Evolutionary conservation across 2,888 invertebrate genomes (phyloP), one percentile per base, ranked within the genome.

Genomic region (Drosophila setosimentum): DNA sequence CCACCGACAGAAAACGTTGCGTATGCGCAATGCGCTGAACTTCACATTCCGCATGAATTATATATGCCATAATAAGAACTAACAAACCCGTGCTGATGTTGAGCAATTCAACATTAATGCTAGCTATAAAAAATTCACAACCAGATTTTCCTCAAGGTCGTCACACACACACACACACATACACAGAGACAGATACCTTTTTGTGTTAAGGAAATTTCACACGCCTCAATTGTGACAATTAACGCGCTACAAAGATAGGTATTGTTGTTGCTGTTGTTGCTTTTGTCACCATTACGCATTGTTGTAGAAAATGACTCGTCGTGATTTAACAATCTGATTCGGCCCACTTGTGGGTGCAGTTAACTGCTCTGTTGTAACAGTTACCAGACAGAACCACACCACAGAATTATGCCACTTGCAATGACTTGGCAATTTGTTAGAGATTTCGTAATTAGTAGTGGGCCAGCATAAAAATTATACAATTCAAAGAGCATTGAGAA

Each of bases 191-290:
- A 40, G 21, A 45, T 32, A 73, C 66, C 63, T 50, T 66, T 79
- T 58, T 27, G 60, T 78, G 61, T 76, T 68, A 51, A 70, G 80
- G 74, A 69, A 77, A 87, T 73, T 90, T 89, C 89, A 82, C 86
- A 90, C 91, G 87, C 82, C 79, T 87, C 89, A 87, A 90, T 89
- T 87, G 90, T 79, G 82, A 83, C 83, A 87, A 80, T 86, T 73
- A 83, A 77, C 77, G 70, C 78, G 82, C 71, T 62, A 60, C 66
- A 57, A 55, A 68, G 49, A 30, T 45, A 24, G 61, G 61, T 58
- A 29, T 67, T 64, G 66, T 64, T 67, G 51, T 58, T 63, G 45
- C 7, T 24, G 37, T 21, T 45, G 63, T 37, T 51, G 60, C 42
- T 63, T 35, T 55, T 76, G 71, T 76, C 67, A 67, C 57, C 78